Base-by-base conservation (phyloP, 2,797 vertebrate species). In the Melanotaenia parkinsoni region DNA sequence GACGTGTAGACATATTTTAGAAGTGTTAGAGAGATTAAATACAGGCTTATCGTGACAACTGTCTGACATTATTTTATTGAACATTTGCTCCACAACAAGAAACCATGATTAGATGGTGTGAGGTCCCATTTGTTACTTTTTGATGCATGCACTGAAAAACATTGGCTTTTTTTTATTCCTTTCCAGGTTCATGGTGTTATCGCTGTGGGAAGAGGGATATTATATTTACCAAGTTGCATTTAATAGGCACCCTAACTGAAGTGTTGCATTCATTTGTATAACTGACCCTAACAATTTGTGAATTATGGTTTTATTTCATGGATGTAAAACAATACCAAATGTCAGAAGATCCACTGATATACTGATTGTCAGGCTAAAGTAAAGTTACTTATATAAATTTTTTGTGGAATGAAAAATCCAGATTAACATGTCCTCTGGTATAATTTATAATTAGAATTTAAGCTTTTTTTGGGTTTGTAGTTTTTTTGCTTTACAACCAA, bases 41-140 rank as follows among this genome's bases (percentile, higher is more conserved):
- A 61, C 58, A 64, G 50, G 18, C 62, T 81, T 18, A 57, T 71
- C 37, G 6, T 68, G 67, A 47, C 70, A 77, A 74, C 37, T 54
- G 45, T 43, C 63, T 62, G 47, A 3, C 59, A 45, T 53, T 32
- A 18, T 45, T 73, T 64, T 69, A 81, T 69, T 71, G 43, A 72
- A 8, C 68, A 70, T 66, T 78, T 76, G 58, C 35, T 78, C 12
- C 65, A 66, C 78, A 63, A 59, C 70, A 6, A 24, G 45, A 50
- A 38, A 47, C 51, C 58, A 9, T 54, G 37, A 79, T 65, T 65
- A 5, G 47, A 60, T 60, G 0, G 38, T 6, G 6, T 37, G 24
- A 63, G 20, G 51, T 68, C 1, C 50, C 64, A 22, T 77, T 63
- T 72, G 74, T 72, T 72, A 28, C 53, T 61, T 61, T 69, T 69